A percentile compares a stretch with the other conserved stretches of the same genome.
Conservation (phyloP, 2,888 invertebrate genomes). For the Torymus texanus region DNA sequence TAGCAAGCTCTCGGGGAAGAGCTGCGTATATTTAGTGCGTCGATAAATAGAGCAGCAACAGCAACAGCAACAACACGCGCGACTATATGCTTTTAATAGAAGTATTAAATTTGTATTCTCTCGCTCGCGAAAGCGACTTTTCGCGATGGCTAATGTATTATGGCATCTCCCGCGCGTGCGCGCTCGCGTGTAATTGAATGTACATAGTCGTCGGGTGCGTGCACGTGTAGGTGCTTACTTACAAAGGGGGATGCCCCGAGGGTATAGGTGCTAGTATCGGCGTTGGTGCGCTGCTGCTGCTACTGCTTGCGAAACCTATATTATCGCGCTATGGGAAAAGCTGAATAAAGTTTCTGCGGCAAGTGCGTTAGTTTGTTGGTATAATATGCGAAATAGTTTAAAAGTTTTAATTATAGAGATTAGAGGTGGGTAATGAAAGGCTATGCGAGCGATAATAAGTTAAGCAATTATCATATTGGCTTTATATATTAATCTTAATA, state of each 20-base stretch:
- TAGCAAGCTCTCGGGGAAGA: background rate
- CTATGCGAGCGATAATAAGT: too few relatives aligned
- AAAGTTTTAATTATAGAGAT: too few relatives aligned
- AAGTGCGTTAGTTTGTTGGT: too few relatives aligned
- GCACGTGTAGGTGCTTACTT: background rate
- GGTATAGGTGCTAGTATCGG: conserved; percentile 28
- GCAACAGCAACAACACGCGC: too few relatives aligned
- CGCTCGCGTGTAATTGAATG: conserved; percentile 31
- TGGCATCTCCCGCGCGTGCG: background rate
- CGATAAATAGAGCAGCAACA: conserved; percentile 19
- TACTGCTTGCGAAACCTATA: conserved; percentile 30
- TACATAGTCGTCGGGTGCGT: background rate
- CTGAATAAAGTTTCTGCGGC: background rate
- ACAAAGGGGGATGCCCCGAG: conserved; percentile 33
- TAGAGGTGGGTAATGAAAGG: too few relatives aligned
- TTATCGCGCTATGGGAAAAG: conserved; percentile 1
- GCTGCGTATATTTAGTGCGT: background rate
- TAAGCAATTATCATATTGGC: too few relatives aligned
- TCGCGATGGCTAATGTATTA: conserved; percentile 21
- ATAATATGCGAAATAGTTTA: too few relatives aligned
- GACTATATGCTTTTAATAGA: conserved; percentile 24
- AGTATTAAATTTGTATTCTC: conserved; percentile 34
- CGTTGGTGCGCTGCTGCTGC: background rate
- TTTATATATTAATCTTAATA: too few relatives aligned
- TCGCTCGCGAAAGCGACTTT: conserved; percentile 2